These are phyloP conservation scores for Zaprionus ghesquierei DNA, from an alignment of 1,140 invertebrate species.

Conservation along the genomic window DNA sequence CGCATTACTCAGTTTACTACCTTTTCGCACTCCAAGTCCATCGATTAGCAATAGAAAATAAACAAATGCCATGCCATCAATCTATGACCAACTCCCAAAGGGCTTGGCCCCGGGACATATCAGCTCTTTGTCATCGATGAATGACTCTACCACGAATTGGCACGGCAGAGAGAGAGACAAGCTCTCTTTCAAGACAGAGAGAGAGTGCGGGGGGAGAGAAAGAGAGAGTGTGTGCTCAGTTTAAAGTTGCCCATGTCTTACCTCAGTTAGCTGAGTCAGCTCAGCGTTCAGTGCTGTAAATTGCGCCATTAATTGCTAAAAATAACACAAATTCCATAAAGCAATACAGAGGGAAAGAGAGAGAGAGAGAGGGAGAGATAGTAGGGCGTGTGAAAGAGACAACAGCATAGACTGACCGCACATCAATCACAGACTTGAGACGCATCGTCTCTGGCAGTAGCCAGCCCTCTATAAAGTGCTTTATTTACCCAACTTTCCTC, in stretches of 20 bases:
- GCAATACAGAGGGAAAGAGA: background rate
- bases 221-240: background rate
- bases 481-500: background rate
- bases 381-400: background rate
- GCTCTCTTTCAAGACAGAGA: background rate
- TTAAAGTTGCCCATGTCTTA: conserved; percentile 25
- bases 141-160: background rate
- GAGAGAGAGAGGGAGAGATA: background rate
- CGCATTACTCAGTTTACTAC: background rate
- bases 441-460: conserved; percentile 14
- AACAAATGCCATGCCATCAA: background rate
- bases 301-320: conserved; percentile 30
- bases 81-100: conserved; percentile 23
- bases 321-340: conserved; percentile 34
- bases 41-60: background rate
- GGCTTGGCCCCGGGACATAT: conserved; percentile 33
- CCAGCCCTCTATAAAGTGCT: conserved; percentile 23
- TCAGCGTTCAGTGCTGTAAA: conserved; percentile 1
- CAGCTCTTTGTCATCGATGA: conserved; percentile 35
- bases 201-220: background rate
- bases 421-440: conserved; percentile 34
- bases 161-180: background rate
- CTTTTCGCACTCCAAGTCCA: background rate
- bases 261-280: conserved; percentile 17
- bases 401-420: conserved; percentile 20